These are phyloP conservation scores for Microcebus lehilahytsara DNA, from an alignment of 2,113 vertebrate species.

Conservation along the genomic window DNA sequence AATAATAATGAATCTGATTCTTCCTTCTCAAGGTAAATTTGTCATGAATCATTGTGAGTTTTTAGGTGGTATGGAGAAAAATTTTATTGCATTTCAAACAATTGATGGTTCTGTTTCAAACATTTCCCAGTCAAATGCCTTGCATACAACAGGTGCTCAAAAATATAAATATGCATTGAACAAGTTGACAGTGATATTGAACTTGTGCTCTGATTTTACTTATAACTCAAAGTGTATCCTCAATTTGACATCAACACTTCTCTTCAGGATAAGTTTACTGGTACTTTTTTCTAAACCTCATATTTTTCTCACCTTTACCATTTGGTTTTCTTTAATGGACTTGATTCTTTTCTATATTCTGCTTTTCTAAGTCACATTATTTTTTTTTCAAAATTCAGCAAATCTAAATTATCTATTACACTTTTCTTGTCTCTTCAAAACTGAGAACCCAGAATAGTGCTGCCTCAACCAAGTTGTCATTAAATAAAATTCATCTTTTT, in stretches of 20 bases:
- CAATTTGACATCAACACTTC: not conserved
- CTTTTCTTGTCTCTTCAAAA: not conserved
- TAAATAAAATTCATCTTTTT: not conserved
- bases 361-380: not conserved
- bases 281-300: not conserved
- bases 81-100: not conserved
- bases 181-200: not conserved
- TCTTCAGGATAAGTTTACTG: not conserved
- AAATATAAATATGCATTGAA: not conserved
- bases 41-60: not conserved
- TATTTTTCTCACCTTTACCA: not conserved
- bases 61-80: not conserved
- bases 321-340: not conserved
- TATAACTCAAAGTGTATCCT: not conserved
- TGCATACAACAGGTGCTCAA: not conserved
- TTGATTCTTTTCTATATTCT: not conserved
- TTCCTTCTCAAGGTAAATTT: not conserved
- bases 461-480: not conserved
- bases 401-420: not conserved
- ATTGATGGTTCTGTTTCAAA: not conserved
- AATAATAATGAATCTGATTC: not conserved
- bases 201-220: not conserved
- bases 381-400: not conserved
- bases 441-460: not conserved
- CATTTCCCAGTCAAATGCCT: not conserved